Evolutionary conservation across 2,888 invertebrate species (phyloP).

Genomic region (Automeris io): DNA sequence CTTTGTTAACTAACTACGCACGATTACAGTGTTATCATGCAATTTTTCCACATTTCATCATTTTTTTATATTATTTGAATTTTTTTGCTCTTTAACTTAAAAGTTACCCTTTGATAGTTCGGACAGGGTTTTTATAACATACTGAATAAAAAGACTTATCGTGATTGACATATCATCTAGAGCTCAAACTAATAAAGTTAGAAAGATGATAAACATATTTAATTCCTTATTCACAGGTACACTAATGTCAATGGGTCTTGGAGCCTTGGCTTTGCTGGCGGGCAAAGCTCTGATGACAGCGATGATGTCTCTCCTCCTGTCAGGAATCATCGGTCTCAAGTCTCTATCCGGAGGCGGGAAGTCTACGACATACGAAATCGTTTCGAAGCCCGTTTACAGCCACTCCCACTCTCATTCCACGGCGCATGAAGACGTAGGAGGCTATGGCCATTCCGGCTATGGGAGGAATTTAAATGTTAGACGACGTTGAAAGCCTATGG

Average conservation of each 20-base stretch:
- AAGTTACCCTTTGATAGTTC: no score
- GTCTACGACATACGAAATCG: conserved; percentile 89
- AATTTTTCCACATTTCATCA: no score
- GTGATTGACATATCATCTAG: no score
- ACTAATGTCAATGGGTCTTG: conserved; percentile 83
- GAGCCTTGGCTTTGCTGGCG: conserved; percentile 85
- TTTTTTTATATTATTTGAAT: no score
- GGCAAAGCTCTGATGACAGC: conserved; percentile 91
- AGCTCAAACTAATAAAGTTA: neutral
- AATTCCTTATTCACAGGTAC: conserved; percentile 69
- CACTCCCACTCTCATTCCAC: conserved; percentile 79
- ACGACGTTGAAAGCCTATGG: conserved; percentile 35
- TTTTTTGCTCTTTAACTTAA: no score
- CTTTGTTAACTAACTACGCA: no score
- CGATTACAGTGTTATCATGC: no score
- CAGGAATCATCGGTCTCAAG: conserved; percentile 86
- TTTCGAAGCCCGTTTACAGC: conserved; percentile 87
- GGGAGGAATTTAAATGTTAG: conserved; percentile 56
- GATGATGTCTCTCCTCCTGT: conserved; percentile 86
- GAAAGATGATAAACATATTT: neutral
- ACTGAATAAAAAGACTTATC: no score
- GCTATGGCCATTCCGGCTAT: conserved; percentile 75
- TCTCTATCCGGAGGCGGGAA: conserved; percentile 82
- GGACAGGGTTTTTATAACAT: no score
- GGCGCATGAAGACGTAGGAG: conserved; percentile 76